Percentiles rank a stretch among this genome's conserved stretches.
phyloP scores from a whole-genome alignment of 2,797 vertebrate species.

The Alauda arvensis region DNA sequence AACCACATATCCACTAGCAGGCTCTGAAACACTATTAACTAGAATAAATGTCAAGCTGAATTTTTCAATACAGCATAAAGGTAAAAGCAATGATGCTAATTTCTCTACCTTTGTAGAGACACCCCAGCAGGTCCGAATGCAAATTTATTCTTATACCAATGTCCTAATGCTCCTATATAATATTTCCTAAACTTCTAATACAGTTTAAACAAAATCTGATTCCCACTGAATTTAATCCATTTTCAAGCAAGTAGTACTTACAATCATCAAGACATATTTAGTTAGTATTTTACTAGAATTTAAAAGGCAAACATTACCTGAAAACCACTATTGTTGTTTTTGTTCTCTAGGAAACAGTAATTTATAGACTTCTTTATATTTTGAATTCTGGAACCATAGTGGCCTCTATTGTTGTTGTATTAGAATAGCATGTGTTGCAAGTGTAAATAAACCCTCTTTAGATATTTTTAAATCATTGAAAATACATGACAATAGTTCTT shows the following conservation, averaged over 20 bases:
- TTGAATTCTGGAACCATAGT: conserved; percentile 64
- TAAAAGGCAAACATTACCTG: background rate
- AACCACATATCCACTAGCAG: background rate
- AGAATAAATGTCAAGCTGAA: background rate
- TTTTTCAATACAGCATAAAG: background rate
- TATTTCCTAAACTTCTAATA: background rate
- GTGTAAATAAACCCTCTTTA: background rate
- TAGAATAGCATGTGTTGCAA: conserved; percentile 48
- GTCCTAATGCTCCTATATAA: background rate
- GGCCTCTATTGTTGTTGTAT: conserved; percentile 71
- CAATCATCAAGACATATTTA: background rate
- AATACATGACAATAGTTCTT: background rate
- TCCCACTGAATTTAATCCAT: conserved; percentile 5
- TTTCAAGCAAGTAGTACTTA: background rate
- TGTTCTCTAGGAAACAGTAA: background rate
- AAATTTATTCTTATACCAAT: conserved; percentile 30
- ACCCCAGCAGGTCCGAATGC: background rate
- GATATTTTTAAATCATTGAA: background rate
- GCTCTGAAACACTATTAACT: background rate
- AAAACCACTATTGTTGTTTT: background rate
- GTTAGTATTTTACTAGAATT: conserved; percentile 29
- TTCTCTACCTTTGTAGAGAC: background rate
- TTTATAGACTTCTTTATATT: background rate
- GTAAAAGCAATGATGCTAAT: background rate
- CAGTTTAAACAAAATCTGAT: background rate